phyloP scores from a whole-genome alignment of 1,140 invertebrate species.

The Copidosoma floridanum region DNA sequence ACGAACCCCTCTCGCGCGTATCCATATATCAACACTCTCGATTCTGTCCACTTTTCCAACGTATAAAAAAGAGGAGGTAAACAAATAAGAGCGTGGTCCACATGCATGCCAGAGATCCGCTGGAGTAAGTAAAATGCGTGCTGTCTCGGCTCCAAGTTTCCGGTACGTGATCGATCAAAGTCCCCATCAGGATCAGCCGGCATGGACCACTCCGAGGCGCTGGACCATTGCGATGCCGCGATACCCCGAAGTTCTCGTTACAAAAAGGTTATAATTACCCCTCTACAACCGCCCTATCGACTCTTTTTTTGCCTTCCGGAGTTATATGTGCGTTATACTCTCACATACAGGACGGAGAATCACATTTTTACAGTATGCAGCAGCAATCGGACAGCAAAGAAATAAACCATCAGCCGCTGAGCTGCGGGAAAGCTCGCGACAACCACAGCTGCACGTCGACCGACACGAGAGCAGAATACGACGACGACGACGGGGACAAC shows the following conservation, averaged over 20 bases:
- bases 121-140: no score
- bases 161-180: no score
- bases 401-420: constrained; percentile 9
- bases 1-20: no score
- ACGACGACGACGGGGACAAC: constrained; percentile 29
- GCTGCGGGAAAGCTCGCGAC: constrained; percentile 23
- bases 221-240: not conserved
- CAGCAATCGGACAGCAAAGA: no score
- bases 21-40: no score
- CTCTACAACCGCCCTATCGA: not conserved
- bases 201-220: not conserved
- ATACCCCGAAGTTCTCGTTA: not conserved
- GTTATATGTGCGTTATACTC: not conserved
- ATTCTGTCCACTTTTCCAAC: no score
- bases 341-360: not conserved
- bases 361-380: not conserved
- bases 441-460: constrained; percentile 23
- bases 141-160: no score
- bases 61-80: no score
- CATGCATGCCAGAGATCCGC: no score
- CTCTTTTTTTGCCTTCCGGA: not conserved
- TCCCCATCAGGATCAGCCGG: no score
- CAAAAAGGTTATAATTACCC: not conserved
- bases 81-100: no score
- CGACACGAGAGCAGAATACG: constrained; percentile 23